Evolutionary conservation across 2,113 vertebrate species (phyloP), one percentile per base, ranked within the genome.

Genomic region (Hymenochirus boettgeri): DNA sequence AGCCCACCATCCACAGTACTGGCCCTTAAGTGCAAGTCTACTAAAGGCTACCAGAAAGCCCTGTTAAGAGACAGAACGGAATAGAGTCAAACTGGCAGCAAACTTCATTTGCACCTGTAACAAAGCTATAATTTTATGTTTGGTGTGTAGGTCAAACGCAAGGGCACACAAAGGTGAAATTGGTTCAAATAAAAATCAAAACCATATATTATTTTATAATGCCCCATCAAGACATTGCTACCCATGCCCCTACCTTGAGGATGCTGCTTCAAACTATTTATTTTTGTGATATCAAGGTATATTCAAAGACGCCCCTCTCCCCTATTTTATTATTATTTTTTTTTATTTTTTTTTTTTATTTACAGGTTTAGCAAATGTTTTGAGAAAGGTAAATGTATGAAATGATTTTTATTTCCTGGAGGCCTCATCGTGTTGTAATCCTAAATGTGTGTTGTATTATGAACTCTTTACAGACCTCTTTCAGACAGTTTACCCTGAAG

Each of bases 51-150:
- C 57, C 24, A 1, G 92, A 92, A 75, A 97, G 94, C 73, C 93
- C 95, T 50, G 84, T 86, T 78, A 93, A 85, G 82, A 93, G 88
- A 79, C 85, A 86, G 25, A 72, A 84, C 37, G 95, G 76, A 94
- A 78, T 77, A 88, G 88, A 83, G 90, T 98, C 47, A 94, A 89
- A 78, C 82, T 99, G 66, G 95, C 95, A 56, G 95, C 94, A 65
- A 99, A 97, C 73, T 57, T 93, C 94, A n/a, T 87, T 94, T 75
- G 85, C 90, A 3, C 83, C 90, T 65, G 73, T 87, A 78, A 90
- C 86, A 57, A 89, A 86, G 77, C 85, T 91, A 74, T 93, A 88
- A 66, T 71, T 69, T 80, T 76, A 71, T 69, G 79, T 76, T 78
- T 23, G 18, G 7, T 19, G 15, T 42, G 24, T 7, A 42, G 11